phyloP scores from a whole-genome alignment of 2,113 vertebrate genomes.

The Tautogolabrus adspersus region DNA sequence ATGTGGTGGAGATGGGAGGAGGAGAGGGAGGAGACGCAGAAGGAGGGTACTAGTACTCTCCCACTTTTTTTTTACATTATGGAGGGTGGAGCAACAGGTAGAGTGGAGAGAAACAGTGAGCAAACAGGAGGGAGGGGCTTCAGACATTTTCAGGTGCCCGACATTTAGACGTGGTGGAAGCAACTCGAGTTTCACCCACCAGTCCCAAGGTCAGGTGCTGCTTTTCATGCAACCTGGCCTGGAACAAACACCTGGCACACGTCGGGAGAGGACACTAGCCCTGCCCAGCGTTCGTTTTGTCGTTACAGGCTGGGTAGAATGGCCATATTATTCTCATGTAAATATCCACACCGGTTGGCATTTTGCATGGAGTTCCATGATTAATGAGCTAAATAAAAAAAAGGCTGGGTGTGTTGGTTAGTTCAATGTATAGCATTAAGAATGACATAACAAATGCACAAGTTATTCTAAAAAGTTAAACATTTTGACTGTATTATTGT shows the following conservation, averaged over 20 bases:
- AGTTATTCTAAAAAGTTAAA: conserved; percentile 8
- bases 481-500: neutral
- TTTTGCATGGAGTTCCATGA: conserved; percentile 71
- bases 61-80: conserved; percentile 37
- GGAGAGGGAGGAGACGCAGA: conserved; percentile 29
- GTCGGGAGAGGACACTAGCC: conserved; percentile 53
- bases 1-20: conserved; percentile 39
- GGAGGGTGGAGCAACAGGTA: conserved; percentile 46
- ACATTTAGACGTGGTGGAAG: conserved; percentile 44
- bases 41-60: conserved; percentile 44
- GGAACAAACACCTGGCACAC: conserved; percentile 71
- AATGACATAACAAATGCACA: conserved; percentile 38
- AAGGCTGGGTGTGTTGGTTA: conserved; percentile 15
- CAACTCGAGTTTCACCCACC: conserved; percentile 65
- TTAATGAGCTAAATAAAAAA: conserved; percentile 53
- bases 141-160: conserved; percentile 52
- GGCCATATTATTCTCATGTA: conserved; percentile 69
- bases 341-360: conserved; percentile 59
- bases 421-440: neutral
- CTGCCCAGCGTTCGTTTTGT: conserved; percentile 69
- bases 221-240: conserved; percentile 68
- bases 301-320: conserved; percentile 52
- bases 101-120: conserved; percentile 29
- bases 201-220: conserved; percentile 68
- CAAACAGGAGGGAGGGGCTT: conserved; percentile 49